phyloP scores from a whole-genome alignment of 1,140 invertebrate species.

The Drosophila sproati region DNA sequence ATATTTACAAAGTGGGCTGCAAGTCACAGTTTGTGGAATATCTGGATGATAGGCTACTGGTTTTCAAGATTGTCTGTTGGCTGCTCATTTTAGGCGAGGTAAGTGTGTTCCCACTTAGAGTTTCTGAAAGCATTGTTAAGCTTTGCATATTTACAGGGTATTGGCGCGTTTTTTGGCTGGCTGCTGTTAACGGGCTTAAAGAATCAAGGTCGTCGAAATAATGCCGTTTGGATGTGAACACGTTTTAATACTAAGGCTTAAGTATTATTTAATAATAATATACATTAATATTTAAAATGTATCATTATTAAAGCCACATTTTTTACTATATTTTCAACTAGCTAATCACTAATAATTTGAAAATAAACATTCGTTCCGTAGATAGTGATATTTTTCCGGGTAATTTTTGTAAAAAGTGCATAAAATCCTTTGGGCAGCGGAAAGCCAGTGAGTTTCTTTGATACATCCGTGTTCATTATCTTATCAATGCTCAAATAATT shows the following conservation, averaged over 20 bases:
- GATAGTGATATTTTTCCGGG: neutral
- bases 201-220: constrained; percentile 71
- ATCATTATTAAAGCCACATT: constrained; percentile 31
- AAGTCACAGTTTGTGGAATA: constrained; percentile 71
- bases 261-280: constrained; percentile 47
- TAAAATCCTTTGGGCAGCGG: constrained; percentile 38
- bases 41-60: constrained; percentile 63
- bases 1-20: constrained; percentile 61
- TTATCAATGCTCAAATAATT: constrained; percentile 35
- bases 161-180: constrained; percentile 71
- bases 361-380: too few species aligned
- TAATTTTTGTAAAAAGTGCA: neutral
- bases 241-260: constrained; percentile 34
- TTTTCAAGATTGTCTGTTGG: constrained; percentile 74
- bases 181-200: constrained; percentile 69
- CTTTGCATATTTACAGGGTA: constrained; percentile 36
- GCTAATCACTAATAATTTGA: neutral
- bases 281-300: constrained; percentile 33
- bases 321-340: neutral
- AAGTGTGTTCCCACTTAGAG: neutral
- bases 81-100: constrained; percentile 73
- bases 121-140: neutral
- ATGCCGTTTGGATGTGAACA: constrained; percentile 76
- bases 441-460: constrained; percentile 16
- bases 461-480: constrained; percentile 36